Evolutionary conservation across 2,888 invertebrate species (phyloP).

Genomic region (Steinernema hermaphroditum): DNA sequence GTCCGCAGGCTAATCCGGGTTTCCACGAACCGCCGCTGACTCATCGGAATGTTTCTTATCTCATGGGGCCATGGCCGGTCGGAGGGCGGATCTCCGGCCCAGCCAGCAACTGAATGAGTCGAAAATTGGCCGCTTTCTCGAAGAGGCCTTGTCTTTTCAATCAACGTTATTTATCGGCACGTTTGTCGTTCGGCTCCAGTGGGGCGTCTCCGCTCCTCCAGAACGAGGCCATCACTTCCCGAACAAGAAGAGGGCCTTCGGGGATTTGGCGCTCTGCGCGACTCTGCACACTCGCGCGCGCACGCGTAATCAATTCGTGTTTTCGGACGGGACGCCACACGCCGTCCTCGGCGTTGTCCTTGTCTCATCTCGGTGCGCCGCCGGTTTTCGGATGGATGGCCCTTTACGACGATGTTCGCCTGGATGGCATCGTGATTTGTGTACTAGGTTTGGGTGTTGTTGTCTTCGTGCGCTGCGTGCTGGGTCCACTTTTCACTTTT

Average conservation of each 20-base stretch:
- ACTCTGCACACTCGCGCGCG: not conserved
- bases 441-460: no score
- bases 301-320: slow-evolving; percentile 17
- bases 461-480: no score
- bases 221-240: no score
- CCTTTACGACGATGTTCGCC: no score
- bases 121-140: no score
- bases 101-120: not conserved
- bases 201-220: no score
- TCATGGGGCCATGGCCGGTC: not conserved
- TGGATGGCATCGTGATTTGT: no score
- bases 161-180: slow-evolving; percentile 28
- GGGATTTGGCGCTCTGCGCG: slow-evolving; percentile 9
- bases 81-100: not conserved
- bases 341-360: no score
- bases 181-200: not conserved
- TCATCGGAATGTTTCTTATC: not conserved
- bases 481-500: no score
- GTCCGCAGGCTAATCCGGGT: no score
- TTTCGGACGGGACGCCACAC: not conserved
- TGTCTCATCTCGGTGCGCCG: no score
- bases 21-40: slow-evolving; percentile 10
- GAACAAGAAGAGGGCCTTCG: not conserved
- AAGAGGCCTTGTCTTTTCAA: slow-evolving; percentile 20
- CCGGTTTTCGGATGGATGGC: no score